Conservation (phyloP, 2,888 invertebrate species). For the Heliconius charithonia region DNA sequence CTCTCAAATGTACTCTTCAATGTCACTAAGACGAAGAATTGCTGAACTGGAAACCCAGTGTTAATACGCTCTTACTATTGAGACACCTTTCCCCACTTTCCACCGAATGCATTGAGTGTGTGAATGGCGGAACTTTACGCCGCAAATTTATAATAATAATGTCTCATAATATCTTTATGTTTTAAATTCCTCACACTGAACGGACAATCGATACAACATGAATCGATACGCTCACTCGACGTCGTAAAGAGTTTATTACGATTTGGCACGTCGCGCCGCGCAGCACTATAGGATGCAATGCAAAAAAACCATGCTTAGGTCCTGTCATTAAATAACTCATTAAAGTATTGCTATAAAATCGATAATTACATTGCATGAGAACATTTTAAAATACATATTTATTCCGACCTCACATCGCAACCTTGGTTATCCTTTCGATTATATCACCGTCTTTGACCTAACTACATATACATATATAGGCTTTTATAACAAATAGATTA, state of each 20-base stretch:
- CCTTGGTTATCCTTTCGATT: neutral
- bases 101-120: too few species aligned
- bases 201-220: slow-evolving; percentile 27
- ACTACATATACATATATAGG: neutral
- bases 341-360: slow-evolving; percentile 26
- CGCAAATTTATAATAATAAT: neutral
- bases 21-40: too few species aligned
- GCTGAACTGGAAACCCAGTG: too few species aligned
- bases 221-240: slow-evolving; percentile 29
- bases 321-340: slow-evolving; percentile 27
- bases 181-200: slow-evolving; percentile 26
- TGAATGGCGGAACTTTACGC: too few species aligned
- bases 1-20: too few species aligned
- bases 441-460: slow-evolving; percentile 4
- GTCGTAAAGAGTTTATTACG: slow-evolving; percentile 46
- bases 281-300: slow-evolving; percentile 15
- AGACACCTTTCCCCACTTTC: too few species aligned
- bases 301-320: slow-evolving; percentile 18
- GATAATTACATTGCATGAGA: slow-evolving; percentile 23
- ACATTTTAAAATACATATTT: slow-evolving; percentile 27
- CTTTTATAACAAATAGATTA: neutral
- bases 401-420: neutral
- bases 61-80: too few species aligned
- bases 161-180: slow-evolving; percentile 16
- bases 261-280: slow-evolving; percentile 32